Evolutionary conservation across 1,140 invertebrate genomes (phyloP).

Genomic region (Drosophila chauvacae): DNA sequence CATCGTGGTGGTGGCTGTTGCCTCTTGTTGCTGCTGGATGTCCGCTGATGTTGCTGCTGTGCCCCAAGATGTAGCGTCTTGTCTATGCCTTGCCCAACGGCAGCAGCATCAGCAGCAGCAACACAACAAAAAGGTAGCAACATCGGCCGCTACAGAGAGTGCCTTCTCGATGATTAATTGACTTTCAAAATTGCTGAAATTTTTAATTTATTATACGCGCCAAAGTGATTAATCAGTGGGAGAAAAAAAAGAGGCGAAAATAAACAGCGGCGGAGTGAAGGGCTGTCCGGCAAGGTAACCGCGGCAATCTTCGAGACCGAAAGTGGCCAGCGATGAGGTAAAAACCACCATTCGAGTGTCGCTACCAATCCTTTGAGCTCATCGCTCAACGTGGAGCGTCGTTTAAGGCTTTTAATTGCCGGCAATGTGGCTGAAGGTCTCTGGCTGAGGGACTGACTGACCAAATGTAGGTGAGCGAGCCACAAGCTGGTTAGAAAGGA

Average conservation of each 20-base stretch:
- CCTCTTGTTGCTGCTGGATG: constrained; percentile 19
- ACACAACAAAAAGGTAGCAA: constrained; percentile 57
- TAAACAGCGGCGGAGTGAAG: constrained; percentile 50
- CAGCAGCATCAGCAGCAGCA: constrained; percentile 5
- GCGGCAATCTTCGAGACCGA: constrained; percentile 48
- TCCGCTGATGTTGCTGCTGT: constrained; percentile 17
- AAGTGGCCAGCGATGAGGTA: constrained; percentile 31
- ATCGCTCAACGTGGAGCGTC: constrained; percentile 15
- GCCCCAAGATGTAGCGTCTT: constrained; percentile 23
- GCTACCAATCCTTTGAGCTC: constrained; percentile 51
- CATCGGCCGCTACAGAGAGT: constrained; percentile 53
- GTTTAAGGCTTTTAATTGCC: constrained; percentile 52
- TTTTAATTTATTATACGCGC: constrained; percentile 84
- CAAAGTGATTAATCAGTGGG: constrained; percentile 83
- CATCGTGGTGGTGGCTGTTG: constrained; percentile 10
- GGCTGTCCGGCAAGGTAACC: constrained; percentile 31
- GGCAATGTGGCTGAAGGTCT: constrained; percentile 12
- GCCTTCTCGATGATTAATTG: constrained; percentile 82
- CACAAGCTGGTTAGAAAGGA: neutral
- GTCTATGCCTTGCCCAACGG: constrained; percentile 49
- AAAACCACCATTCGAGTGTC: constrained; percentile 35
- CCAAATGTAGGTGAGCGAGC: constrained; percentile 30
- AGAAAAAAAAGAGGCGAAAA: constrained; percentile 50
- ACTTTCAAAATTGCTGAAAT: constrained; percentile 84
- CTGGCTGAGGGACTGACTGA: neutral